These are phyloP conservation scores for Vidua macroura DNA, from an alignment of 2,113 vertebrate genomes.

Conservation along the genomic window DNA sequence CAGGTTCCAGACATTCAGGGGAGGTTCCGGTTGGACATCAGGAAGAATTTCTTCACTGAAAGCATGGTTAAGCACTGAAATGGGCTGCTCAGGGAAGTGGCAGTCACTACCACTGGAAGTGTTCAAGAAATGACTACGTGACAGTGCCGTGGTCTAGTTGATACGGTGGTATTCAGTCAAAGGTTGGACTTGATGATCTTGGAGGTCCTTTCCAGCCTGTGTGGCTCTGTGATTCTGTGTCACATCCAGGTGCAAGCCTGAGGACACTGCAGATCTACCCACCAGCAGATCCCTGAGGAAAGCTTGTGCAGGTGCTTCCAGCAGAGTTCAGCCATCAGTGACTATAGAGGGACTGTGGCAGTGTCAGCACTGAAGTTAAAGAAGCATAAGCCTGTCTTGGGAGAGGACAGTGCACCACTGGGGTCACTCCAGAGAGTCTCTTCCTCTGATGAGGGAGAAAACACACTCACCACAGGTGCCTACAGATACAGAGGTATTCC, in stretches of 20 bases:
- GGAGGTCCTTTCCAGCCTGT: background rate
- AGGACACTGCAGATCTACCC: background rate
- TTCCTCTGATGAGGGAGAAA: background rate
- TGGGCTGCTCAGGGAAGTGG: background rate
- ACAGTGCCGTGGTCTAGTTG: background rate
- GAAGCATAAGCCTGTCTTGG: background rate
- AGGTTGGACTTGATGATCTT: background rate
- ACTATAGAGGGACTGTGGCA: background rate
- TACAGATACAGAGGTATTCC: background rate
- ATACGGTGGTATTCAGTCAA: too few species aligned
- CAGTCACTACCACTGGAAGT: background rate
- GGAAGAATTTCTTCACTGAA: background rate
- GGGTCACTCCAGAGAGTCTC: background rate
- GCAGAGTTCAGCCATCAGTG: background rate
- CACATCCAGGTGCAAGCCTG: background rate
- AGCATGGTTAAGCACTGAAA: background rate
- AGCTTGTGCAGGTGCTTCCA: background rate
- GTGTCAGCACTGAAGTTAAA: background rate
- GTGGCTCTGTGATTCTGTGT: background rate
- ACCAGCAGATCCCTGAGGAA: background rate
- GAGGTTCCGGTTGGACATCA: background rate
- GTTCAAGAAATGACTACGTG: rapidly evolving
- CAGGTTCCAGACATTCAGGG: background rate
- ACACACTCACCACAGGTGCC: rapidly evolving
- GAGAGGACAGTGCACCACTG: background rate